These are phyloP conservation scores for Erythrocebus patas DNA, from an alignment of 2,113 vertebrate species.

Conservation along the genomic window DNA sequence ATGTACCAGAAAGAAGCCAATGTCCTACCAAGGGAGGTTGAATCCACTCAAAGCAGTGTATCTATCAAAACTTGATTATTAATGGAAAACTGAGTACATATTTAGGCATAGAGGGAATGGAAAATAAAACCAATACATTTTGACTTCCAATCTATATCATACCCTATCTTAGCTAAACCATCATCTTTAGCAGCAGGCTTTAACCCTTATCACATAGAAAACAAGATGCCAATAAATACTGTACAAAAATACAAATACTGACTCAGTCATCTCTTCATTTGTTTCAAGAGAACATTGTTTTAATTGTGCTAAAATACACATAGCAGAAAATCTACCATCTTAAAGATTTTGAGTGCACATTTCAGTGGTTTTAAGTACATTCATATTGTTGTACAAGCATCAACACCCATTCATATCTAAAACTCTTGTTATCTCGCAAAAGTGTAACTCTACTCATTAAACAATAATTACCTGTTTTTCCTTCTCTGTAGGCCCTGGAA, in stretches of 20 bases:
- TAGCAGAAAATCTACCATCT: not conserved
- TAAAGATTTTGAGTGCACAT: not conserved
- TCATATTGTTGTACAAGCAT: not conserved
- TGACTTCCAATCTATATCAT: not conserved
- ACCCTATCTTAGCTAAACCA: not conserved
- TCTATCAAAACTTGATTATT: not conserved
- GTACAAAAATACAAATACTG: not conserved
- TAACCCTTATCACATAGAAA: not conserved
- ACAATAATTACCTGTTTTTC: not conserved
- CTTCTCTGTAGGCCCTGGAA: not conserved
- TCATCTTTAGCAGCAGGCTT: not conserved
- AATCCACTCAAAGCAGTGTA: not conserved
- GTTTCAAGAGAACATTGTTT: not conserved
- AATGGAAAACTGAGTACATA: not conserved
- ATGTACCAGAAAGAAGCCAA: not conserved
- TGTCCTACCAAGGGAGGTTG: not conserved
- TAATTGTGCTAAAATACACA: not conserved
- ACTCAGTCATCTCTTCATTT: not conserved
- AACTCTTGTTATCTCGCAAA: not conserved
- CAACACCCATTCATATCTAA: accelerated
- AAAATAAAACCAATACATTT: not conserved
- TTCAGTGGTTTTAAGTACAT: not conserved
- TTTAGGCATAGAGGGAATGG: not conserved
- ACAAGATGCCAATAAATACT: not conserved
- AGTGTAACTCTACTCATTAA: not conserved